Evolutionary conservation across 2,113 vertebrate genomes (phyloP).

Genomic region (Microtus ochrogaster): DNA sequence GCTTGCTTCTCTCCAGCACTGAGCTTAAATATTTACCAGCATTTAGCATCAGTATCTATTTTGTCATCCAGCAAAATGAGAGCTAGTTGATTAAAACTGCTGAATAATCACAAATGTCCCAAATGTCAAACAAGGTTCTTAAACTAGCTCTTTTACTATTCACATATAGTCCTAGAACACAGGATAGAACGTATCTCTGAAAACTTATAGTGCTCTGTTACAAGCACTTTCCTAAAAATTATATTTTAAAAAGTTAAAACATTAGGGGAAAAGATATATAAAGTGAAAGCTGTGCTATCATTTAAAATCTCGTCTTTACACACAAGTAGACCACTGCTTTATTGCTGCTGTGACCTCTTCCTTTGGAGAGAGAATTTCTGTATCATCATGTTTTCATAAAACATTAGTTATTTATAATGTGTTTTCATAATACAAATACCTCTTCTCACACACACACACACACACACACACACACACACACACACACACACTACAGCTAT

Average conservation of each 20-base stretch:
- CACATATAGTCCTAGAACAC: background rate
- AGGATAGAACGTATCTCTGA: background rate
- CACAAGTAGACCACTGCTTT: background rate
- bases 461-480: too few relatives aligned
- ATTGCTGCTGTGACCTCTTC: background rate
- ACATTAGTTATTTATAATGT: background rate
- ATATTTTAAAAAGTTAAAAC: conserved; percentile 14
- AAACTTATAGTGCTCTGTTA: background rate
- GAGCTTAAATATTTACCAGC: background rate
- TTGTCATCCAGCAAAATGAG: background rate
- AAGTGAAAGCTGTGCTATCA: background rate
- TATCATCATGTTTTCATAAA: background rate
- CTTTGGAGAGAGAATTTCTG: background rate
- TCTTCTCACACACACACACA: too few relatives aligned
- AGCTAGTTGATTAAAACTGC: background rate
- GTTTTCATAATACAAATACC: background rate
- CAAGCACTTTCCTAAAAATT: background rate
- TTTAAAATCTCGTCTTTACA: background rate
- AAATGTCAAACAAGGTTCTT: background rate
- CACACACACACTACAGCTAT: background rate
- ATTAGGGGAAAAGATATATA: background rate
- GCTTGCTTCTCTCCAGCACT: background rate
- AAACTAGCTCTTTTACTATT: background rate
- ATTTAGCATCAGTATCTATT: background rate
- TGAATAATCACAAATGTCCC: background rate